Percentiles rank a stretch among this genome's conserved stretches.
Evolutionary conservation across 2,888 invertebrate genomes (phyloP).

Genomic region (Phaonia tiefii): DNA sequence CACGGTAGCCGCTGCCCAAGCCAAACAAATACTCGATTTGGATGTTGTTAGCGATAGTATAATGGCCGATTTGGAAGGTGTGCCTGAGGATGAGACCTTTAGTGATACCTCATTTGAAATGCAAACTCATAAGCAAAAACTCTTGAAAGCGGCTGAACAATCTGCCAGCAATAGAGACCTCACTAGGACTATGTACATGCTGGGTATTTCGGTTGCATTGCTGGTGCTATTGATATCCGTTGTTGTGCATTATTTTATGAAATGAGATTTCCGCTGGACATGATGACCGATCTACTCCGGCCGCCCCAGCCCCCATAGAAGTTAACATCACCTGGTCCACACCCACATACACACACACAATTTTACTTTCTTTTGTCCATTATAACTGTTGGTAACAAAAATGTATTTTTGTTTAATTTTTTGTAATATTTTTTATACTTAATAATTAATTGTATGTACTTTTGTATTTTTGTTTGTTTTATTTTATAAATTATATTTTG

Average conservation of each 20-base stretch:
- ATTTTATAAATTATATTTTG: conserved; percentile 44
- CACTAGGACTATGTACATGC: conserved; percentile 81
- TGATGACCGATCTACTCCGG: neutral
- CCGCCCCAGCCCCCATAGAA: neutral
- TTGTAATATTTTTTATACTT: conserved; percentile 56
- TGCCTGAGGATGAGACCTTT: conserved; percentile 86
- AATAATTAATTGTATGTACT: conserved; percentile 61
- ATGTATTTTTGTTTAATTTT: conserved; percentile 34
- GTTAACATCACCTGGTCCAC: conserved; percentile 30
- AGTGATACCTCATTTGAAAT: conserved; percentile 69
- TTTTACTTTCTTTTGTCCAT: neutral
- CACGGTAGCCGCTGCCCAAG: conserved; percentile 89
- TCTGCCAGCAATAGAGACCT: conserved; percentile 77
- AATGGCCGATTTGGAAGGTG: conserved; percentile 88
- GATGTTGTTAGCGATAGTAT: conserved; percentile 86
- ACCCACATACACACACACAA: neutral
- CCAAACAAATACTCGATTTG: conserved; percentile 90
- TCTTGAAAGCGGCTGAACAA: conserved; percentile 22
- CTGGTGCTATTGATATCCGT: conserved; percentile 83
- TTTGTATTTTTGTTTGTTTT: conserved; percentile 45
- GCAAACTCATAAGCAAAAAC: conserved; percentile 52
- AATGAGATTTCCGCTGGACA: conserved; percentile 42
- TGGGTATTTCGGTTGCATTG: conserved; percentile 84
- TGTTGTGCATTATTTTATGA: conserved; percentile 82
- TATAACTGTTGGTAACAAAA: conserved; percentile 53